phyloP scores from a whole-genome alignment of 1,140 invertebrate genomes.

The Andricus grossulariae region DNA sequence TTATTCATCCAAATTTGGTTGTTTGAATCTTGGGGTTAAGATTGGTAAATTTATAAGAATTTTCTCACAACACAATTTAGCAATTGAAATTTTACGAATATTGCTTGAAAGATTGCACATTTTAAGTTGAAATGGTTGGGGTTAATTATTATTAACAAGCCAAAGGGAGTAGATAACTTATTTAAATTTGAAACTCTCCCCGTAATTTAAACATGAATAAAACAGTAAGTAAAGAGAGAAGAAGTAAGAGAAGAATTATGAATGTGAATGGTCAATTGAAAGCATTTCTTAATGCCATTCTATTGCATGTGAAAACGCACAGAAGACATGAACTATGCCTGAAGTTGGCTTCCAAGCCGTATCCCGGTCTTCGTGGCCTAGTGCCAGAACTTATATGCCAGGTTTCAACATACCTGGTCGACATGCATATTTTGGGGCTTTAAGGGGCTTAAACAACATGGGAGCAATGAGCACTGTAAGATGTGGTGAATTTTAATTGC shows the following conservation, averaged over 20 bases:
- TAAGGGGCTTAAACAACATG: constrained; percentile 43
- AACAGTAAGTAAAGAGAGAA: neutral
- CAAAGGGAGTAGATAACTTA: too few species aligned
- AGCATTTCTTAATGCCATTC: constrained; percentile 21
- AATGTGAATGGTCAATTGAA: constrained; percentile 12
- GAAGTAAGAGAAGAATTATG: neutral
- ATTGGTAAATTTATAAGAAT: too few species aligned
- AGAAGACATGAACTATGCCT: constrained; percentile 48
- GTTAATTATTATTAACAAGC: too few species aligned
- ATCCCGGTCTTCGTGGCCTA: constrained; percentile 54
- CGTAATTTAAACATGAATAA: neutral
- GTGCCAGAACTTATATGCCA: constrained; percentile 64
- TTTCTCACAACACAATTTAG: too few species aligned
- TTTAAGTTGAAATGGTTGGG: too few species aligned
- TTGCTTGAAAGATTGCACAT: too few species aligned
- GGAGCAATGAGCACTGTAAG: too few species aligned
- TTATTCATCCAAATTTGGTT: too few species aligned
- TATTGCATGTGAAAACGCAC: constrained; percentile 42
- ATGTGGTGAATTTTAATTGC: neutral
- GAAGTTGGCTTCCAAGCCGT: constrained; percentile 53
- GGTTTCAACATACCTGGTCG: constrained; percentile 67
- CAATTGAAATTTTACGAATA: too few species aligned
- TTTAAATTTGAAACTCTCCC: too few species aligned
- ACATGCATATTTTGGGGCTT: constrained; percentile 76
- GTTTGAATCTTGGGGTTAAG: too few species aligned